Percentiles rank a stretch among this genome's conserved stretches.
These are phyloP conservation scores for Andrena fulva DNA, from an alignment of 2,888 invertebrate species.

Conservation along the genomic window DNA sequence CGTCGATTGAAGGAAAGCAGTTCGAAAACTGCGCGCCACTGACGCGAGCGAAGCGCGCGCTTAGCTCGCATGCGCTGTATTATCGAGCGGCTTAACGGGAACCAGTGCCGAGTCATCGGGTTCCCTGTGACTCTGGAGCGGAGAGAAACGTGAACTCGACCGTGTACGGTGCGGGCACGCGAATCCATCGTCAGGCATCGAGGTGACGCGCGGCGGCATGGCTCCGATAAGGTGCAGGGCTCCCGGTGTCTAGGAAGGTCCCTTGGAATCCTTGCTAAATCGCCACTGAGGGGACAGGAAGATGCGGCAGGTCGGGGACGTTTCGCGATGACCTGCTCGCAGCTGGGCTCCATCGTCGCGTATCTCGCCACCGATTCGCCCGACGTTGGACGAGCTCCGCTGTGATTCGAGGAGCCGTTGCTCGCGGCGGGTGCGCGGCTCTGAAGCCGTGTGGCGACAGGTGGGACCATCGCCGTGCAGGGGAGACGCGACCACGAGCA, in stretches of 20 bases:
- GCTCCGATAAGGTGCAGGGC: conserved; percentile 1
- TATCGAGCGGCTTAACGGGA: conserved; percentile 70
- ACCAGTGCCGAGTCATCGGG: conserved; percentile 25
- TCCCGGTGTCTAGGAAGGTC: background rate
- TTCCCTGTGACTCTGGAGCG: background rate
- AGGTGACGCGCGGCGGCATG: conserved; percentile 18
- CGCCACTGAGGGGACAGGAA: background rate
- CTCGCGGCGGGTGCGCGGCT: conserved; percentile 11
- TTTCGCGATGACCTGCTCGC: conserved; percentile 31
- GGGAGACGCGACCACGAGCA: conserved; percentile 22
- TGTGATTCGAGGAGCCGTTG: conserved; percentile 23
- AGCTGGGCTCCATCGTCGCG: conserved; percentile 25
- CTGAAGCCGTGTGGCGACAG: conserved; percentile 28
- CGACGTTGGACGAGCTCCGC: background rate
- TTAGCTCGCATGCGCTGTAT: conserved; percentile 72
- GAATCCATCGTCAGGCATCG: background rate
- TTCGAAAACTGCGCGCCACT: conserved; percentile 55
- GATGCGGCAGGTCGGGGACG: conserved; percentile 17
- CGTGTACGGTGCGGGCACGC: background rate
- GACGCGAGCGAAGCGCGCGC: conserved; percentile 39
- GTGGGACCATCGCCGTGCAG: conserved; percentile 30
- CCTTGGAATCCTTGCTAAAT: background rate
- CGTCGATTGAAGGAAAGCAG: background rate
- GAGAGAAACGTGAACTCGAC: conserved; percentile 36
- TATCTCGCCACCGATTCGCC: conserved; percentile 13